Conservation (phyloP, 2,797 vertebrate species). For the Gymnodraco acuticeps region DNA sequence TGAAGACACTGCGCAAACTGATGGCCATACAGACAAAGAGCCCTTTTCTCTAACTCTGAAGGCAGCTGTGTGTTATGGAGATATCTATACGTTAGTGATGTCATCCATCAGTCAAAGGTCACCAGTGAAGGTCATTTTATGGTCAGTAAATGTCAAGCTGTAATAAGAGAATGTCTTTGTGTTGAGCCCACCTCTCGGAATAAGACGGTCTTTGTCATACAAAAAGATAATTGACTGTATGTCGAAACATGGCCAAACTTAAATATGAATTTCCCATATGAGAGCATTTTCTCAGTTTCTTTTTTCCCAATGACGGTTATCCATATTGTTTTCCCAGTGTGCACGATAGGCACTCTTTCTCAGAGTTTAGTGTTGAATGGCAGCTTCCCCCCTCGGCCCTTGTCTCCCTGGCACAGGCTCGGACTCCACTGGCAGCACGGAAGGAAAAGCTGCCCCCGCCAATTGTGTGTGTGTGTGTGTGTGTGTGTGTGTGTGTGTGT, state of each 20-base stretch:
- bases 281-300: not conserved
- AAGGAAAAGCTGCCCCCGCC: constrained; percentile 58
- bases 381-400: constrained; percentile 2
- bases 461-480: constrained; percentile 24
- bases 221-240: constrained; percentile 38
- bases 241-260: not conserved
- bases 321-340: constrained; percentile 7
- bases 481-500: not conserved
- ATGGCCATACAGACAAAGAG: constrained; percentile 47
- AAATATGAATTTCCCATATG: not conserved
- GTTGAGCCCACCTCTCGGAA: constrained; percentile 9
- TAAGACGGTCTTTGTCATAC: constrained; percentile 24
- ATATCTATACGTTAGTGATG: constrained; percentile 32
- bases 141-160: constrained; percentile 57
- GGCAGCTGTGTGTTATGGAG: constrained; percentile 35
- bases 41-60: constrained; percentile 34
- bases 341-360: constrained; percentile 27
- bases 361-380: constrained; percentile 27
- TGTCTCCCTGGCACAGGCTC: constrained; percentile 25
- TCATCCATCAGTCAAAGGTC: constrained; percentile 53
- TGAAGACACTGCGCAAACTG: not conserved
- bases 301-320: not conserved
- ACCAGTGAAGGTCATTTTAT: constrained; percentile 40
- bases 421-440: constrained; percentile 47
- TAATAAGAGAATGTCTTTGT: constrained; percentile 42